These are phyloP conservation scores for Bergia puertoricense DNA, from an alignment of 92 coral and sea anemone species.

Conservation along the genomic window DNA sequence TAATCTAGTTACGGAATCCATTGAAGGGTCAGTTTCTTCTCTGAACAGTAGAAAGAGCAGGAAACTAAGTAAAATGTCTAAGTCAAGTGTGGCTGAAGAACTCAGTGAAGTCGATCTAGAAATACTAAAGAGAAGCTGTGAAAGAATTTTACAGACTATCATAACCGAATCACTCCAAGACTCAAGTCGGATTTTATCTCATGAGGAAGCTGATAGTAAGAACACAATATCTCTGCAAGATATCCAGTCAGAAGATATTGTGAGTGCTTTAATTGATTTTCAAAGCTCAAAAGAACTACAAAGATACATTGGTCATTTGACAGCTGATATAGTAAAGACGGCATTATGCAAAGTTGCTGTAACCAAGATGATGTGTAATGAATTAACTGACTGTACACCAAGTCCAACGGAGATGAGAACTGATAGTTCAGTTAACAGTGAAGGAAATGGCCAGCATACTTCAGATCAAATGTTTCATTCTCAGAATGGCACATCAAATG, in stretches of 20 bases:
- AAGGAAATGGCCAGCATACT: not conserved
- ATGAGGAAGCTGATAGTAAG: conserved; percentile 12
- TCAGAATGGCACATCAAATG: not conserved
- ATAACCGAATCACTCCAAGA: conserved; percentile 81
- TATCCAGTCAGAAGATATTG: conserved; percentile 24
- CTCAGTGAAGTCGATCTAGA: conserved; percentile 66
- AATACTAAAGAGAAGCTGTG: conserved; percentile 70
- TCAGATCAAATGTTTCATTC: not conserved
- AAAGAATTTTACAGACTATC: conserved; percentile 71
- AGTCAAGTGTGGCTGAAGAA: conserved; percentile 50
- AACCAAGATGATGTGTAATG: conserved; percentile 2
- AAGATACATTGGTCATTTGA: conserved; percentile 71
- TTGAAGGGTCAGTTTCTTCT: conserved; percentile 43
- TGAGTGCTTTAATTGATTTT: conserved; percentile 52
- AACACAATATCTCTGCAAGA: conserved; percentile 10
- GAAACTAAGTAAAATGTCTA: conserved; percentile 11
- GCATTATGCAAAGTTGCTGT: conserved; percentile 70
- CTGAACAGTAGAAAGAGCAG: not conserved
- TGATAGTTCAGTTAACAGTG: not conserved
- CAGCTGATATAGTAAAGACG: conserved; percentile 74
- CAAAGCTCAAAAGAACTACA: conserved; percentile 69
- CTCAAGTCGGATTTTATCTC: conserved; percentile 42
- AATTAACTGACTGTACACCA: not conserved
- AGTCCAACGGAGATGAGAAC: not conserved
- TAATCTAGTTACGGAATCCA: conserved; percentile 68